Conservation (phyloP, 2,797 vertebrate species). For the Discoglossus pictus region DNA sequence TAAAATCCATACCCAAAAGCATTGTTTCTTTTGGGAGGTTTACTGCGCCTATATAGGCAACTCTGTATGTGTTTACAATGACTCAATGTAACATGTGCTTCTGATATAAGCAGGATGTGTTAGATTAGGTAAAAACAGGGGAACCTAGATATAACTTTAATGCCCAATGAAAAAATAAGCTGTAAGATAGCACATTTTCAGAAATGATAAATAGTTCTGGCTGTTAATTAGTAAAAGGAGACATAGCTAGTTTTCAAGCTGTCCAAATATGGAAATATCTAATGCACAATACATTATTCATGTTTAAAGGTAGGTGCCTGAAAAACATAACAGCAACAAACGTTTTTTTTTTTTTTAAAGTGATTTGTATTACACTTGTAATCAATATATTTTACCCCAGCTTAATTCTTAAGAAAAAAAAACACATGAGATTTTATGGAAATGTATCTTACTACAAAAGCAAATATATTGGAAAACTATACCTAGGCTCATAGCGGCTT, state of each 20-base stretch:
- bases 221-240: constrained; percentile 27
- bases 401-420: not conserved
- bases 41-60: too few relatives aligned
- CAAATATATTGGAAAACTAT: too few relatives aligned
- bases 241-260: constrained; percentile 20
- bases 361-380: not conserved
- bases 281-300: constrained; percentile 19
- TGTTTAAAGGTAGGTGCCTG: constrained; percentile 4
- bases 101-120: too few relatives aligned
- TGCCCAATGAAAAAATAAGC: constrained; percentile 22
- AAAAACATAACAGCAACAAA: not conserved
- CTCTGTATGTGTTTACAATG: too few relatives aligned
- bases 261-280: constrained; percentile 26
- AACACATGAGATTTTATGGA: too few relatives aligned
- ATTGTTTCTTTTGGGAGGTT: too few relatives aligned
- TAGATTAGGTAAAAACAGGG: too few relatives aligned
- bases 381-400: not conserved
- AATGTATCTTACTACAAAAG: too few relatives aligned
- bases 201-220: constrained; percentile 34
- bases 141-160: too few relatives aligned
- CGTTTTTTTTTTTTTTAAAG: constrained; percentile 3
- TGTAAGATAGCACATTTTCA: not conserved
- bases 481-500: too few relatives aligned
- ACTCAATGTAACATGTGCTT: too few relatives aligned
- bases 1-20: too few relatives aligned